Base-by-base conservation (phyloP, 92 coral and sea anemone genomes). In the Epizoanthus ramosus region DNA sequence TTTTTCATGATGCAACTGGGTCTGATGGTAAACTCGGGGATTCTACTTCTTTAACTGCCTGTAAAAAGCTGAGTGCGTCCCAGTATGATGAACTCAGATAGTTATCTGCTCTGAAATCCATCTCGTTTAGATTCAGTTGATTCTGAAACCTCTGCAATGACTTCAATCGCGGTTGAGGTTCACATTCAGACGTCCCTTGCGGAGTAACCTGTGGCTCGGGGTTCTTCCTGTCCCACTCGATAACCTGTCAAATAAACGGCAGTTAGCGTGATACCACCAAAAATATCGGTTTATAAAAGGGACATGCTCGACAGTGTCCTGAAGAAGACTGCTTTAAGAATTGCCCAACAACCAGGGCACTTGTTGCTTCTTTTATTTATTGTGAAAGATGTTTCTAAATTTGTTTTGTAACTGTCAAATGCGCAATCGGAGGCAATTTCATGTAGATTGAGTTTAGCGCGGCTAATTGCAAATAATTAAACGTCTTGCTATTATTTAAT, bases 51-150 rank as follows among this genome's bases (percentile, higher is more conserved):
- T 54, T 63, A 72, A 92, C 72, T 66, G 89, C 85, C 73, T 95
- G 90, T 18, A 95, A 83, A 83, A 91, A 92, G 71, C 88, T 91
- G 65, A 91, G 57, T 1, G 99, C 94, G 80, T 96, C 99, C 99
- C 99, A 96, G 73, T 96, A 96, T 8, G 96, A 92, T 8, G 95
- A 86, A 3, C 99, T 97, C 53, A 96, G 99, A 79, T 96, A 96
- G 35, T 88, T 90, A 8, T 93, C 95, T 3, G 93, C 81, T 18
- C 85, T 79, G 84, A 95, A 95, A 18, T 95, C 97, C 66, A 89
- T 83, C 68, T 91, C 83, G 54, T 89, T 87, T 50, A 91, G 65
- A 70, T 93, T 95, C 3, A 74, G 22, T 73, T 73, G 80, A 21
- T 41, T 59, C n/a, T 73, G 71, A 47, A 41, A 31, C 6, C 43